Evolutionary conservation across 2,797 vertebrate genomes (phyloP), one percentile per base, ranked within the genome.

Genomic region (Thalassophryne amazonica): DNA sequence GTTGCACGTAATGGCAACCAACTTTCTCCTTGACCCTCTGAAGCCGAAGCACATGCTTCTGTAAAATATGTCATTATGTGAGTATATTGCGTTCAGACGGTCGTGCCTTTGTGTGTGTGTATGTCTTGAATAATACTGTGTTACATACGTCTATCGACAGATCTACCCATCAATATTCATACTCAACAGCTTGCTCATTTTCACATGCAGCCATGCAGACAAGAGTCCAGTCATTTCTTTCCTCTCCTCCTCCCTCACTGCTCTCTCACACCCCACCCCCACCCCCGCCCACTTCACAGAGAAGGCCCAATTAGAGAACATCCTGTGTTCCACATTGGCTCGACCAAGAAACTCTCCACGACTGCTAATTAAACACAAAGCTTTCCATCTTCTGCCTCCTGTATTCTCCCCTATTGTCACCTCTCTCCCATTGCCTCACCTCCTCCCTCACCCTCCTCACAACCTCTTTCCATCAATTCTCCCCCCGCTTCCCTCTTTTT

Each of bases 231-330:
- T 73, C 62, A 47, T 52, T 60, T 47, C 38, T 22, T 49, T 36
- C 45, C 56, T 35, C 39, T 59, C 55, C 49, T 62, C 41, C 63
- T 32, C 29, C 47, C 45, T 46, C 45, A 69, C 27, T 27, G 50
- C 48, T 37, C 28, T 52, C 29, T 60, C 54, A 32, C 9, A n/a
- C 36, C 29, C 8, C 25, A 18, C 27, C 40, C 40, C 64, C 20
- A 40, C 22, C 38, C 27, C 53, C 36, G 59, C 36, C 27, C 56
- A 73, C 64, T 65, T 65, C 60, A 23, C 77, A 71, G 69, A 76
- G 65, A 72, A 46, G 73, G 76, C 74, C 88, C 88, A 90, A 91
- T 90, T 90, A 91, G 76, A 85, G 77, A 82, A 74, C 73, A 87
- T 87, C 84, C 76, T 71, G 43, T 80, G 63, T 81, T 88, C 69